phyloP scores from a whole-genome alignment of 2,113 vertebrate genomes.

The Tragelaphus scriptus region DNA sequence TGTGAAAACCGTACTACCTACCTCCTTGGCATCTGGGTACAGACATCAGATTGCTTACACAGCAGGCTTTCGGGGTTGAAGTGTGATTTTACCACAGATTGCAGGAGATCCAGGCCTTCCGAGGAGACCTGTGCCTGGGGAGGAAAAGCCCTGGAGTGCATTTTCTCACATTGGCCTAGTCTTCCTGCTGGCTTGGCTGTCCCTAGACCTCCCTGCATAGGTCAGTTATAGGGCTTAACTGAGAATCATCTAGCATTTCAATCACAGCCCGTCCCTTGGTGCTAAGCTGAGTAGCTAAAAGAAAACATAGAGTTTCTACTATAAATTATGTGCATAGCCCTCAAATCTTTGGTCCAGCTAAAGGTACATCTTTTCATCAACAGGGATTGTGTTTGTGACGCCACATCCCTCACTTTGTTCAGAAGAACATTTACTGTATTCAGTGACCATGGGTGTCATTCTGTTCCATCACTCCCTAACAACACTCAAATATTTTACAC shows the following conservation, averaged over 20 bases:
- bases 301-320: neutral
- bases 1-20: neutral
- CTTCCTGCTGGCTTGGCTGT: neutral
- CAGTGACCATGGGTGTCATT: rapidly evolving
- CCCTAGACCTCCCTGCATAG: neutral
- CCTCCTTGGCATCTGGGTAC: neutral
- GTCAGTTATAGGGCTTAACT: neutral
- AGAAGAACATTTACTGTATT: neutral
- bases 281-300: neutral
- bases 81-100: neutral
- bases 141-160: neutral
- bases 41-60: neutral
- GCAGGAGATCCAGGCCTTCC: neutral
- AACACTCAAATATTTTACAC: neutral
- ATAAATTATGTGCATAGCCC: neutral
- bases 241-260: neutral
- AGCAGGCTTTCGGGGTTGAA: neutral
- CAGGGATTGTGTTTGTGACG: neutral
- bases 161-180: neutral
- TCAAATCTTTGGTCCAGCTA: neutral
- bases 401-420: neutral
- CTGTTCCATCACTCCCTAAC: neutral
- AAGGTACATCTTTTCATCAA: neutral
- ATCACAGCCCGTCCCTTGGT: neutral
- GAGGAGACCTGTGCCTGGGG: neutral